Evolutionary conservation across 2,888 invertebrate species (phyloP), one percentile per base, ranked within the genome.

Genomic region (Thecophora atra): DNA sequence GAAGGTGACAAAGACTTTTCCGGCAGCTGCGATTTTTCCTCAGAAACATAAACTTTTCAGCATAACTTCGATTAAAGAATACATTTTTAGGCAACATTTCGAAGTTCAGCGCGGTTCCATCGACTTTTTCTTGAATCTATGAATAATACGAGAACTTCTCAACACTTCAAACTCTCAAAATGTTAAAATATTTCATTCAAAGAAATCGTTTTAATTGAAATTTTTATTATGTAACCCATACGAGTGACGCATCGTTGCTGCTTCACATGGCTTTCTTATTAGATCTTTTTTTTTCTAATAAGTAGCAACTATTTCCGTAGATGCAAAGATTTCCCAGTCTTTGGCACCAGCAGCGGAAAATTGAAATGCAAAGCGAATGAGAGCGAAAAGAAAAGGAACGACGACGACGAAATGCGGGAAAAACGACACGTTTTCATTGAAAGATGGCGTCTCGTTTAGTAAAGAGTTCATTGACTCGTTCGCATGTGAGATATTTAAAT

Each of bases 401-500:
- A 42, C 44, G n/a, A 37, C 54, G 30, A 52, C 4, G 21, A 63
- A 24, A 47, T 51, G 37, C 28, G 44, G 24, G 21, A 42, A 24
- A 64, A 42, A 24, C 47, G 47, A 37, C 13, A n/a, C 44, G 21
- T 64, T 37, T 64, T 47, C 42, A 30, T 42, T 63, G 62, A 63
- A 42, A 64, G 64, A 64, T 64, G 44, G 26, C 37, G 47, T 19
- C 15, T 7, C 26, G n/a, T n/a, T 30, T 11, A 28, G 52, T n/a
- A 44, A 19, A 42, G n/a, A n/a, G 63, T 70, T 63, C 70, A 63
- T 70, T 70, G 70, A 70, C 63, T 70, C 70, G 63, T 63, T 47
- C 21, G 47, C 26, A 11, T 30, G 47, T 5, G 37, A 37, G 37
- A 37, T 37, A 37, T 37, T 37, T 1, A 37, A 37, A 37, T 37